Evolutionary conservation across 2,113 vertebrate genomes (phyloP).

Genomic region (Anseranas semipalmata): DNA sequence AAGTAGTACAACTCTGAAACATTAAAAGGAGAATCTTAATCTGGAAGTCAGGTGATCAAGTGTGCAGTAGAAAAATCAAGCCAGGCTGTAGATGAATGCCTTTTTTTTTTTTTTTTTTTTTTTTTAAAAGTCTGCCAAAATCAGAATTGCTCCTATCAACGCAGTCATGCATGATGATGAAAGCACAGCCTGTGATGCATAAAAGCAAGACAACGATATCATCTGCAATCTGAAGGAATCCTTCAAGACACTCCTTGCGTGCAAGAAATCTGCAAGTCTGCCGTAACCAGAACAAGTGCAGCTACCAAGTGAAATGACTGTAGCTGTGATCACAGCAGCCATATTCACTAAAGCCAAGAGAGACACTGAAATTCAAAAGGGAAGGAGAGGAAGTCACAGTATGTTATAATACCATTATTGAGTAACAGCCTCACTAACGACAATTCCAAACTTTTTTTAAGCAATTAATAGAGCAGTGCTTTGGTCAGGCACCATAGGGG

Average conservation of each 20-base stretch:
- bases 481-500: neutral
- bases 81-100: neutral
- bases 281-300: neutral
- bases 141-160: neutral
- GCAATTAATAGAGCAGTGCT: neutral
- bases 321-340: neutral
- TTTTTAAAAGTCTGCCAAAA: neutral
- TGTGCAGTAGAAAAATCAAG: accelerated
- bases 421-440: neutral
- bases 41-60: neutral
- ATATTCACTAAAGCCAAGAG: neutral
- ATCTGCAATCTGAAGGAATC: neutral
- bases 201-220: neutral
- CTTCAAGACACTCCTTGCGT: neutral
- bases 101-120: neutral
- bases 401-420: neutral
- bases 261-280: neutral
- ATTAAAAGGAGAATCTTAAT: neutral
- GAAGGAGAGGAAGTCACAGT: accelerated
- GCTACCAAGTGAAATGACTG: neutral
- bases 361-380: neutral
- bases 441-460: neutral
- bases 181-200: neutral
- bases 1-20: neutral
- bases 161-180: neutral